Evolutionary conservation across 2,113 vertebrate species (phyloP), one percentile per base, ranked within the genome.

Genomic region (Toxotes chatareus): DNA sequence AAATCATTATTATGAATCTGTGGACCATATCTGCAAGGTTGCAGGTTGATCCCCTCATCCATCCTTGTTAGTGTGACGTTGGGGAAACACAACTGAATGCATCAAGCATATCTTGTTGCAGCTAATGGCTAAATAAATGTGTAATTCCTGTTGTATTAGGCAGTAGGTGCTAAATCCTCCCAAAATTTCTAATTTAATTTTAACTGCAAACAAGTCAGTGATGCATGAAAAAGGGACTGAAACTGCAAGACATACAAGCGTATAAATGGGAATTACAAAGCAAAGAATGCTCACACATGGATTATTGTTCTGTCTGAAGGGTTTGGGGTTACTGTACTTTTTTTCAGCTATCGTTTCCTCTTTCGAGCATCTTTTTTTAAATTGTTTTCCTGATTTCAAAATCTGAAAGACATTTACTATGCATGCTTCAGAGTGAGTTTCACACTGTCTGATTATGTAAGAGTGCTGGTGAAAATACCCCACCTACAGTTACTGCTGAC

Each of bases 21-120:
- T 79, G 53, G 74, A 66, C 46, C 46, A 64, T 76, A 83, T 83
- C 73, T 88, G 49, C 65, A 79, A 71, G 67, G 76, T 40, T 79
- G 81, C 86, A 79, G 70, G 47, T 65, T 73, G 59, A 59, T 44
- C 32, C 40, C 62, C 47, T 83, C 82, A 79, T 85, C 74, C 79
- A 73, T 83, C 72, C 59, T 65, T 47, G 57, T 61, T 76, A 73
- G 65, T 53, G 56, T 64, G 69, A 84, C 77, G 47, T 44, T 12
- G 7, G 55, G 38, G 31, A 67, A 46, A 47, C 11, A 38, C 1
- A 27, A 19, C 27, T 47, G 17, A 36, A 60, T 36, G 4, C 63
- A 56, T 67, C 21, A 44, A 42, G 55, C 6, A 4, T 2, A 56
- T 62, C 27, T 57, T 53, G n/a, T 11, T 17, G 1, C 8, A 53